phyloP scores from a whole-genome alignment of 2,888 invertebrate genomes.

The Ellobium chinense region DNA sequence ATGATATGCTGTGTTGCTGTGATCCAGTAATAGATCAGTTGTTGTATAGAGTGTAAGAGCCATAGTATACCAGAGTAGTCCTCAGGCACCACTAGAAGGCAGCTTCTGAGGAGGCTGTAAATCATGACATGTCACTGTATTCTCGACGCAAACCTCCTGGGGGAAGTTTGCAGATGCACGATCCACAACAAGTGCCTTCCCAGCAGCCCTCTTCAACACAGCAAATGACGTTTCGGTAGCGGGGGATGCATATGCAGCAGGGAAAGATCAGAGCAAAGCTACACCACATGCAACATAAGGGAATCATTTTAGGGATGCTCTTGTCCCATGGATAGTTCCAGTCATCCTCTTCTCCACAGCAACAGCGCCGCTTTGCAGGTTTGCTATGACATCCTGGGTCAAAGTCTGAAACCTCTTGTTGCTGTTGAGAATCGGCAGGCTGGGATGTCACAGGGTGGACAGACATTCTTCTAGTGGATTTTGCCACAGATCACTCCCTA shows the following conservation, averaged over 20 bases:
- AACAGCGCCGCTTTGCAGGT: slow-evolving; percentile 8
- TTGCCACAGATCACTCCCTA: no score
- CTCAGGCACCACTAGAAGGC: no score
- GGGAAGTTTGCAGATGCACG: slow-evolving; percentile 35
- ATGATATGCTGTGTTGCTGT: no score
- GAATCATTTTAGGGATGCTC: neutral
- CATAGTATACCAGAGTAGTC: no score
- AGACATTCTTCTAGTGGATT: no score
- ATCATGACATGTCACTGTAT: no score
- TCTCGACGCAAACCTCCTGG: neutral
- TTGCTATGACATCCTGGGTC: no score
- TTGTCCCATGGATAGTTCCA: slow-evolving; percentile 46
- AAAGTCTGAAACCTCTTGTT: no score
- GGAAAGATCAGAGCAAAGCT: slow-evolving; percentile 35
- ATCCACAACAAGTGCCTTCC: slow-evolving; percentile 40
- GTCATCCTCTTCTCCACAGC: slow-evolving; percentile 24
- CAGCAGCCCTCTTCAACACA: slow-evolving; percentile 38
- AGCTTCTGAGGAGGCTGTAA: no score
- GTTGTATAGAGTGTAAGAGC: no score
- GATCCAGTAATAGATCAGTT: no score
- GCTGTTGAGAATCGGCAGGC: no score
- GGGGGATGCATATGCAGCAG: slow-evolving; percentile 32
- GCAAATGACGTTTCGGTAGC: slow-evolving; percentile 30
- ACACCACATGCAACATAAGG: slow-evolving; percentile 33
- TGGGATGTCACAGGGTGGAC: neutral